A percentile compares a stretch with the other conserved stretches of the same genome.
phyloP scores from a whole-genome alignment of 2,888 invertebrate species.

The Macrophya alboannulata region DNA sequence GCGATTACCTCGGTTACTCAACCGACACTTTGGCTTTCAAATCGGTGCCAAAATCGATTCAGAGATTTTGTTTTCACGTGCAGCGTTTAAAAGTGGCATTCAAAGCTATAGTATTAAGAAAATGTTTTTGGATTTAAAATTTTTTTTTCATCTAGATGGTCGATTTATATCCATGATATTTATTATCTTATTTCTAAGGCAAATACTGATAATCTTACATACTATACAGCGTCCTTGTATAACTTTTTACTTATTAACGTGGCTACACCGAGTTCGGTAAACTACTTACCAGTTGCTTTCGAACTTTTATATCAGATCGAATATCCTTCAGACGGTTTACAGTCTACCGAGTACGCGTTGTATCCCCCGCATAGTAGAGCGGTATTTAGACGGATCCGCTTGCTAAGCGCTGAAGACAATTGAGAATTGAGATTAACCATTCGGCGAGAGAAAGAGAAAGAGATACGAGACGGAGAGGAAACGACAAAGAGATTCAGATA shows the following conservation, averaged over 20 bases:
- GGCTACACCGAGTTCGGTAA: constrained; percentile 2
- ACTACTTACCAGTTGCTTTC: constrained; percentile 37
- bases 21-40: constrained; percentile 16
- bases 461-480: constrained; percentile 49
- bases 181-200: not conserved
- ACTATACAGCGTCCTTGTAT: not conserved
- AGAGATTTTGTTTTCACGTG: constrained; percentile 13
- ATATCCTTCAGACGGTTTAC: constrained; percentile 51
- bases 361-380: constrained; percentile 9
- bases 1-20: constrained; percentile 16
- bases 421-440: constrained; percentile 39
- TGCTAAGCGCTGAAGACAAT: constrained; percentile 34
- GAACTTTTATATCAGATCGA: constrained; percentile 50
- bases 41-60: constrained; percentile 15
- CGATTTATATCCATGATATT: not conserved
- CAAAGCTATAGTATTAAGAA: not conserved
- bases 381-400: constrained; percentile 37
- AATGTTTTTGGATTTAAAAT: not conserved
- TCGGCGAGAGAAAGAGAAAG: not conserved
- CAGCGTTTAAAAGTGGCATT: not conserved
- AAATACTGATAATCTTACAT: not conserved
- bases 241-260: constrained; percentile 2
- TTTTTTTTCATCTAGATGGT: not conserved
- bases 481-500: constrained; percentile 50
- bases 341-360: constrained; percentile 29